These are phyloP conservation scores for Melipona quadrifasciata DNA, from an alignment of 1,140 invertebrate species.

Conservation along the genomic window DNA sequence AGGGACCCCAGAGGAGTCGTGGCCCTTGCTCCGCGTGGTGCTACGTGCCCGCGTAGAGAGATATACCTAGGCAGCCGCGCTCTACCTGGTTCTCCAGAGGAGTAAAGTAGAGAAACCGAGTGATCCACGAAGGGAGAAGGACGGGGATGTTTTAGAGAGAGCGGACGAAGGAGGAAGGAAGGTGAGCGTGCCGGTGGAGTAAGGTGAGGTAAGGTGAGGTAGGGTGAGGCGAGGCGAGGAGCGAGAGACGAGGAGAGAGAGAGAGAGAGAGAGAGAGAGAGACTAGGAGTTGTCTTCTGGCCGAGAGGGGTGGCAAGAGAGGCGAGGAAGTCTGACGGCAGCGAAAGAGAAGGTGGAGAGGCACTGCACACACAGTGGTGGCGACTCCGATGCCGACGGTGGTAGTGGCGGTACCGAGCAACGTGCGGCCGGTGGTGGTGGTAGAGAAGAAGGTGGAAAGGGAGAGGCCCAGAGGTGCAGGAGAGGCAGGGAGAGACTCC, in stretches of 20 bases:
- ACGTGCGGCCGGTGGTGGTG: constrained; percentile 36
- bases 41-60: constrained; percentile 39
- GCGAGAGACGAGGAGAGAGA: constrained; percentile 30
- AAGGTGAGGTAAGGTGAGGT: constrained; percentile 29
- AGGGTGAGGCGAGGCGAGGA: constrained; percentile 33
- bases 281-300: constrained; percentile 60
- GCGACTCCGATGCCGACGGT: constrained; percentile 43
- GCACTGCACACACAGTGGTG: constrained; percentile 51
- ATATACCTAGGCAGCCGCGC: constrained; percentile 63
- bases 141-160: constrained; percentile 35
- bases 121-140: constrained; percentile 55
- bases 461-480: constrained; percentile 61
- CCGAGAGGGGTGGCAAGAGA: constrained; percentile 36
- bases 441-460: constrained; percentile 61
- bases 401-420: constrained; percentile 41
- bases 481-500: constrained; percentile 63
- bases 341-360: constrained; percentile 57
- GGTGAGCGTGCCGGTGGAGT: constrained; percentile 30
- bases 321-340: constrained; percentile 52
- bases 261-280: constrained; percentile 9
- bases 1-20: not conserved
- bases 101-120: constrained; percentile 64
- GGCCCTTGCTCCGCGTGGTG: not conserved
- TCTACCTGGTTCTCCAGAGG: constrained; percentile 69
- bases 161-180: constrained; percentile 36